Base-by-base conservation (phyloP, 2,888 invertebrate species). In the Myathropa florea region DNA sequence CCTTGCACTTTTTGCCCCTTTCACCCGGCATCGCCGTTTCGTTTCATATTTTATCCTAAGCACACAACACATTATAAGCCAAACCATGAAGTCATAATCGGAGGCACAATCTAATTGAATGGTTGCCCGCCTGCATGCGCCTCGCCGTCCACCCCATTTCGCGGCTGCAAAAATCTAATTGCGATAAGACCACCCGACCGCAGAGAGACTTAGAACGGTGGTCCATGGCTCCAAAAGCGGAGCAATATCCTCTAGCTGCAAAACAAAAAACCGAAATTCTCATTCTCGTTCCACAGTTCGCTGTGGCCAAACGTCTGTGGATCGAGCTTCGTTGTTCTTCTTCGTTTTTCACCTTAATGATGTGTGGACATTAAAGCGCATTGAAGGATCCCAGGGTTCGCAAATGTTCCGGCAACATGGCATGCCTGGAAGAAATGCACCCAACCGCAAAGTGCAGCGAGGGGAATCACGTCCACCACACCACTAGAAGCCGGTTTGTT, bases 61-160 rank as follows among this genome's bases (percentile, higher is more conserved):
- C 64, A 71, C 71, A 71, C 78, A 63, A 60, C 71, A 65, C 71
- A 59, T 72, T 64, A 39, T 64, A 59, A 79, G 46, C 57, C 39
- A 46, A 79, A 36, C 64, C 78, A 65, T 71, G 64, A 72, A 79
- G 71, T 79, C 79, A 79, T 79, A 79, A 79, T 79, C 79, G 46
- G 39, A 63, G 71, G 30, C 64, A 59, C 63, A 64, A 79, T 79
- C 79, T 79, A 79, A 79, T 79, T 79, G 79, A 79, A 79, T 71
- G 78, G 64, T 71, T 71, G 57, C 71, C 78, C 28, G n/a, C n/a
- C n/a, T n/a, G n/a, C n/a, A n/a, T n/a, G n/a, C n/a, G n/a, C 33
- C n/a, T 24, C 55, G 23, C 46, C 39, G 46, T 53, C 39, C 60
- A n/a, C 36, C 60, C 36, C 6, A 30, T 12, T 53, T 23, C 33